Evolutionary conservation across 2,888 invertebrate genomes (phyloP).

Genomic region (Acanthosoma haemorrhoidale): DNA sequence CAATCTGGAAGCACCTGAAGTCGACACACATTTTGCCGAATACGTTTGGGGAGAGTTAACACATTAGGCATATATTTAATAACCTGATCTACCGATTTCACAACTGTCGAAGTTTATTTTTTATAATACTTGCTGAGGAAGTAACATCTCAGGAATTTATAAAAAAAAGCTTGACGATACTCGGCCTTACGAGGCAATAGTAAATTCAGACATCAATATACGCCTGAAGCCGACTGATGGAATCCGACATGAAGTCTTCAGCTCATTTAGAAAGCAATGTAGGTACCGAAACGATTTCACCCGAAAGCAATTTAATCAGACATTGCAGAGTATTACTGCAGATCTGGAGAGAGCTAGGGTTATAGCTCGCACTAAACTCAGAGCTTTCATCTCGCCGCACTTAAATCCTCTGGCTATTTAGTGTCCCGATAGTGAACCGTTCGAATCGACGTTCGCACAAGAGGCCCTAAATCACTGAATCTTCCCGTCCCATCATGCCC

Average conservation of each 20-base stretch:
- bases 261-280: not conserved
- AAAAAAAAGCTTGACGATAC: too few relatives aligned
- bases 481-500: not conserved
- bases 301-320: not conserved
- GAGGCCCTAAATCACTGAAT: not conserved
- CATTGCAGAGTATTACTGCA: not conserved
- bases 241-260: too few relatives aligned
- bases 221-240: too few relatives aligned
- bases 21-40: too few relatives aligned
- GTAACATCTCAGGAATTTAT: too few relatives aligned
- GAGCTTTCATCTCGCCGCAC: not conserved
- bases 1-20: too few relatives aligned
- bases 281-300: too few relatives aligned
- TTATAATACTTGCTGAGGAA: too few relatives aligned
- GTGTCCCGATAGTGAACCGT: not conserved
- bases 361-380: not conserved
- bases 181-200: too few relatives aligned
- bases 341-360: not conserved
- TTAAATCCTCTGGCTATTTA: not conserved
- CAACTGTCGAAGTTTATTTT: not conserved
- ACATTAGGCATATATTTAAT: not conserved
- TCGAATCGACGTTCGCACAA: too few relatives aligned
- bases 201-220: too few relatives aligned
- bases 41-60: too few relatives aligned
- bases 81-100: not conserved